Conservation (phyloP, 2,797 vertebrate species). For the Enteromius treurensis region DNA sequence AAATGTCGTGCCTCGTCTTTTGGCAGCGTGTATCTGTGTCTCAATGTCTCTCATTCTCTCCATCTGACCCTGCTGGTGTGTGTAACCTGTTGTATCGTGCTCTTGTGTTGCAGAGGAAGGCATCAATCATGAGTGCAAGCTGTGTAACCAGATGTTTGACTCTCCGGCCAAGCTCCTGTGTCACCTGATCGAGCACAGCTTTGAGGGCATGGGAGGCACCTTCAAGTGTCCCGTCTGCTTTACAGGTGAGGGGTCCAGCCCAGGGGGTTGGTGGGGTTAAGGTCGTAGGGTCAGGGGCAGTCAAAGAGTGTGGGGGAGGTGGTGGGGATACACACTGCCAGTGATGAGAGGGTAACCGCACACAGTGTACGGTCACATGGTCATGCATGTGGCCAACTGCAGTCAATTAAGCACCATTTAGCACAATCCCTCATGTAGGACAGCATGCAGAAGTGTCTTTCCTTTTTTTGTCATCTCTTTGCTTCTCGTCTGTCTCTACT, state of each 20-base stretch:
- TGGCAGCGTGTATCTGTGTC: not conserved
- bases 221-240: slow-evolving; percentile 99
- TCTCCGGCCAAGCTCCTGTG: slow-evolving; percentile 99
- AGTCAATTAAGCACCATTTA: slow-evolving; percentile 39
- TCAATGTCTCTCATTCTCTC: slow-evolving; percentile 34
- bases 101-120: slow-evolving; percentile 94
- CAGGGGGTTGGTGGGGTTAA: slow-evolving; percentile 47
- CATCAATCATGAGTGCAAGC: slow-evolving; percentile 99
- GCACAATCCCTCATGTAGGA: slow-evolving; percentile 33
- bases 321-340: slow-evolving; percentile 5
- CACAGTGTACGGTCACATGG: slow-evolving; percentile 15
- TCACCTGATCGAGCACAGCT: slow-evolving; percentile 99
- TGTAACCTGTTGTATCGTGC: slow-evolving; percentile 79
- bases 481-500: not conserved
- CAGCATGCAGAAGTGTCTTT: slow-evolving; percentile 6
- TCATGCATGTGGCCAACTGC: slow-evolving; percentile 40
- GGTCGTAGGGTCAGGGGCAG: slow-evolving; percentile 58
- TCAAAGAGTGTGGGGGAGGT: slow-evolving; percentile 41
- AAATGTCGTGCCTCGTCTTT: slow-evolving; percentile 12
- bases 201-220: slow-evolving; percentile 99
- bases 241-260: slow-evolving; percentile 88
- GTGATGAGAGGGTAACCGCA: slow-evolving; percentile 29
- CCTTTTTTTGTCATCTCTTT: not conserved
- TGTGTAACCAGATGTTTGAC: slow-evolving; percentile 99
- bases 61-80: slow-evolving; percentile 61